phyloP scores from a whole-genome alignment of 2,888 invertebrate genomes.

The Trimorus sp. region DNA sequence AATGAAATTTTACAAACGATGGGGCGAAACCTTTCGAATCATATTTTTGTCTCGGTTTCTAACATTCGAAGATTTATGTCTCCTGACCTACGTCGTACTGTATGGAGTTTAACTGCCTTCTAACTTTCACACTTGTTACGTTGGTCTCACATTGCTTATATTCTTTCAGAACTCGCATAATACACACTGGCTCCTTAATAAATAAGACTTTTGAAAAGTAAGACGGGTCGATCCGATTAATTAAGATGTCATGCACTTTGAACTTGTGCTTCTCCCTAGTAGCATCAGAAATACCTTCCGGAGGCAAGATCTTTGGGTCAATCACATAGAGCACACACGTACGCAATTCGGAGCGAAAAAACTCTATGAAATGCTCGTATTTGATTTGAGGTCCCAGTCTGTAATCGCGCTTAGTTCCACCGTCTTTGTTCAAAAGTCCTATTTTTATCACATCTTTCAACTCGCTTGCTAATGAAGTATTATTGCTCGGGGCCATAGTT shows the following conservation, averaged over 20 bases:
- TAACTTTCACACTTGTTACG: not conserved
- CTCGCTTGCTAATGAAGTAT: not conserved
- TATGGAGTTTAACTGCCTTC: not conserved
- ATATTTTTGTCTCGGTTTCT: too few species aligned
- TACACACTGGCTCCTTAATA: not conserved
- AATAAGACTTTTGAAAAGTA: not conserved
- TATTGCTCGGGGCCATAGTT: not conserved
- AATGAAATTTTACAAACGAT: too few species aligned
- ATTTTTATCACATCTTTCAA: not conserved
- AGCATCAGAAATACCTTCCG: not conserved
- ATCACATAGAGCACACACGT: not conserved
- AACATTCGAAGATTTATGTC: too few species aligned
- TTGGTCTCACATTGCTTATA: constrained; percentile 3
- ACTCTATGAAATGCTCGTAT: not conserved
- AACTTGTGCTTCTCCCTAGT: not conserved
- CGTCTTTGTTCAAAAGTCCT: not conserved
- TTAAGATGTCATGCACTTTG: constrained; percentile 1
- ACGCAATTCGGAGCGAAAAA: not conserved
- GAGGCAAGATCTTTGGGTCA: not conserved
- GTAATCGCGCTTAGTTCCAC: not conserved
- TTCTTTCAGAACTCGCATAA: not conserved
- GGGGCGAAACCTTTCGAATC: too few species aligned
- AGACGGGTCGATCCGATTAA: constrained; percentile 2
- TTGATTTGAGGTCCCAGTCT: not conserved
- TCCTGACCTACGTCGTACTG: not conserved